Evolutionary conservation across 2,888 invertebrate species (phyloP).

Genomic region (Mimachlamys varia): DNA sequence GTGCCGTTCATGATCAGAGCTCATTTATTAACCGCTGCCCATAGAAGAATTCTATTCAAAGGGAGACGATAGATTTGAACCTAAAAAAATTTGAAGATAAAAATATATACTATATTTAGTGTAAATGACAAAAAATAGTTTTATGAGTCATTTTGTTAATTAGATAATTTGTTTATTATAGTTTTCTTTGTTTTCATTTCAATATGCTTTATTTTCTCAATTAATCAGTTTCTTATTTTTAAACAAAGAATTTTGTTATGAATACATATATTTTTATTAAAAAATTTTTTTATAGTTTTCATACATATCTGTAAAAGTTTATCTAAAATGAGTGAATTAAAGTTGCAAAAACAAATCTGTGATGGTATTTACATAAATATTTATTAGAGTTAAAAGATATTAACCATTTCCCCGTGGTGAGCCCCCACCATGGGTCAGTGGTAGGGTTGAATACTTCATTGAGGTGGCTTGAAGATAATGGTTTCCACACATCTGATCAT

Average conservation of each 20-base stretch:
- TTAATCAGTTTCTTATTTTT: no score
- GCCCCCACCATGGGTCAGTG: background rate
- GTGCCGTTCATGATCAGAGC: background rate
- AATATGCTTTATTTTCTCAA: no score
- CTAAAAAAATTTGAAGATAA: background rate
- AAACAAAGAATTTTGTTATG: no score
- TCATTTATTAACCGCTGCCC: background rate
- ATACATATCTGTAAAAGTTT: no score
- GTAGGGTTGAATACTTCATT: conserved; percentile 15
- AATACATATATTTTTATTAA: no score
- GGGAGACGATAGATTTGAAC: background rate
- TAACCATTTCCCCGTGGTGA: background rate
- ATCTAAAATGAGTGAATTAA: no score
- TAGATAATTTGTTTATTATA: background rate
- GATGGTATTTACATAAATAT: no score
- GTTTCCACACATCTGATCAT: background rate
- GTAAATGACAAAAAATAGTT: background rate
- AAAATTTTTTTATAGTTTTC: no score
- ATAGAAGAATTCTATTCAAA: background rate
- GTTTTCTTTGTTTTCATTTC: background rate
- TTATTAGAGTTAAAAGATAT: background rate
- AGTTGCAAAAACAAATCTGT: no score
- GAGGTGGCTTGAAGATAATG: background rate
- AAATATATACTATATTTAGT: background rate
- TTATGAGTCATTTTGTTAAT: background rate